phyloP scores from a whole-genome alignment of 2,113 vertebrate genomes.

The Engystomops pustulosus region DNA sequence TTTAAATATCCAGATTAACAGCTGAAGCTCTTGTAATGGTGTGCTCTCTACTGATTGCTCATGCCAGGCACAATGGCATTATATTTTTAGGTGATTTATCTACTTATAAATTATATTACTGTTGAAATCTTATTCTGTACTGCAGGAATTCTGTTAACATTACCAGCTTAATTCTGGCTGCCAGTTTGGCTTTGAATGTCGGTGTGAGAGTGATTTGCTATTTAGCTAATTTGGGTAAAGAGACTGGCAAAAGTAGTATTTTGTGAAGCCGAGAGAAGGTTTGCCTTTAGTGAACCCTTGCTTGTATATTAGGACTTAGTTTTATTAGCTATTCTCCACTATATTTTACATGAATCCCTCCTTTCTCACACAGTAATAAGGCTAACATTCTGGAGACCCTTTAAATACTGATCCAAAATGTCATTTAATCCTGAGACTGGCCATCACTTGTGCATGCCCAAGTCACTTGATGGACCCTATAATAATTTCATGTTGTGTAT shows the following conservation, averaged over 20 bases:
- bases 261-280: neutral
- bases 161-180: conserved; percentile 39
- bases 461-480: too few relatives aligned
- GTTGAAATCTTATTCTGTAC: conserved; percentile 45
- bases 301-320: too few relatives aligned
- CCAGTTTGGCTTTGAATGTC: conserved; percentile 11
- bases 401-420: too few relatives aligned
- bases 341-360: too few relatives aligned
- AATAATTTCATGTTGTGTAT: too few relatives aligned
- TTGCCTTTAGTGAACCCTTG: neutral
- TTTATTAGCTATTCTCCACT: too few relatives aligned
- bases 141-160: conserved; percentile 43
- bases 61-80: conserved; percentile 7
- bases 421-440: too few relatives aligned
- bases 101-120: conserved; percentile 46
- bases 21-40: conserved; percentile 40
- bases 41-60: conserved; percentile 42
- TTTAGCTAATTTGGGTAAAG: conserved; percentile 8
- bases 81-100: conserved; percentile 59
- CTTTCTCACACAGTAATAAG: too few relatives aligned
- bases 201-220: conserved; percentile 19
- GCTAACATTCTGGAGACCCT: too few relatives aligned
- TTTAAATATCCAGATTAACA: conserved; percentile 41
- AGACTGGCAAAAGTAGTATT: neutral
- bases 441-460: too few relatives aligned